These are phyloP conservation scores for Sycophila sp. DNA, from an alignment of 1,140 invertebrate species.

Conservation along the genomic window DNA sequence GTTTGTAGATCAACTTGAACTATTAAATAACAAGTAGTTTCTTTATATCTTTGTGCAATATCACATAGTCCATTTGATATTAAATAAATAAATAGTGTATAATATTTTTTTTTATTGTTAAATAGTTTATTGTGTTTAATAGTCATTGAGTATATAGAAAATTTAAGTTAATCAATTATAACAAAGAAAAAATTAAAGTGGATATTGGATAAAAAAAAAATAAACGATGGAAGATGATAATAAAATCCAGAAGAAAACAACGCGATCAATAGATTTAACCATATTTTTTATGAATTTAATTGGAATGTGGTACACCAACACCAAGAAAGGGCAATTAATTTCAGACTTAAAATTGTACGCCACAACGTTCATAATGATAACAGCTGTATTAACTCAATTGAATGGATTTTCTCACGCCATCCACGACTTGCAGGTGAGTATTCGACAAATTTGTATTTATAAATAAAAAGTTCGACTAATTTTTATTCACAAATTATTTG, in stretches of 20 bases:
- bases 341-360: slow-evolving; percentile 36
- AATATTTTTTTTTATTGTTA: not conserved
- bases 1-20: too few species aligned
- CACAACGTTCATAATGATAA: slow-evolving; percentile 35
- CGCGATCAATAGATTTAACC: slow-evolving; percentile 33
- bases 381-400: slow-evolving; percentile 37
- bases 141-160: too few species aligned
- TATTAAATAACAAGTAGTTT: too few species aligned
- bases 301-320: slow-evolving; percentile 44
- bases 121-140: not conserved
- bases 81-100: not conserved
- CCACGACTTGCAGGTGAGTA: slow-evolving; percentile 39
- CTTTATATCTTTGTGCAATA: not conserved
- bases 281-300: slow-evolving; percentile 47
- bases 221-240: too few species aligned
- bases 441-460: not conserved
- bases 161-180: too few species aligned
- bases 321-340: slow-evolving; percentile 39
- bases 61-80: not conserved
- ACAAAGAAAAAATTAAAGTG: too few species aligned
- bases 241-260: not conserved
- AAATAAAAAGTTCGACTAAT: not conserved
- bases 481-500: slow-evolving; percentile 11
- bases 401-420: slow-evolving; percentile 43
- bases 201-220: too few species aligned